Evolutionary conservation across 1,140 invertebrate genomes (phyloP).

Genomic region (Cardiocondyla obscurior): DNA sequence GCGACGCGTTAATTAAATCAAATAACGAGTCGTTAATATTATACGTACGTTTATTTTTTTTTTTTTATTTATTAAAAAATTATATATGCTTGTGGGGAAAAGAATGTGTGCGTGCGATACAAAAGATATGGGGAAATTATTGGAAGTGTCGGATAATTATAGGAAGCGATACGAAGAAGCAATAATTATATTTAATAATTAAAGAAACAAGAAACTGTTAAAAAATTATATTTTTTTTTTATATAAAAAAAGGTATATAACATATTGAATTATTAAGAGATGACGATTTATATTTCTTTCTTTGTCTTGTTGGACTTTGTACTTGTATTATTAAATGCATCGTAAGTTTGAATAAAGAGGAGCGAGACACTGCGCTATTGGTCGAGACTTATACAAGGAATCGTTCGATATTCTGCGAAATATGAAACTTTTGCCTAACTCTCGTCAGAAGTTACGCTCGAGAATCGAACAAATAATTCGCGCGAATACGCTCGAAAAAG

Average conservation of each 20-base stretch:
- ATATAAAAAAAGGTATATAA: background rate
- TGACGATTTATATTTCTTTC: background rate
- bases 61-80: background rate
- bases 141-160: background rate
- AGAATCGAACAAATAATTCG: background rate
- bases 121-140: background rate
- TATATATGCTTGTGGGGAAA: background rate
- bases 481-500: background rate
- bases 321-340: background rate
- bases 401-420: slow-evolving; percentile 4
- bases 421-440: background rate
- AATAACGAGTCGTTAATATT: background rate
- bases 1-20: background rate
- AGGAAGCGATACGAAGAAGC: background rate
- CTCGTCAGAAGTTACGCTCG: background rate
- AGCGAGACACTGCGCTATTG: background rate
- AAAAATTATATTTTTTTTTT: background rate
- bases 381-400: background rate
- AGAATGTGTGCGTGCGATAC: background rate
- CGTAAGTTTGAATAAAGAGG: background rate
- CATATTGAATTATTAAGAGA: background rate
- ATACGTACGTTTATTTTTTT: background rate
- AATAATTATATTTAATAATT: background rate
- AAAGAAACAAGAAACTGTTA: background rate
- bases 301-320: no score